Base-by-base conservation (phyloP, 2,888 invertebrate species). In the Corythucha ciliata region DNA sequence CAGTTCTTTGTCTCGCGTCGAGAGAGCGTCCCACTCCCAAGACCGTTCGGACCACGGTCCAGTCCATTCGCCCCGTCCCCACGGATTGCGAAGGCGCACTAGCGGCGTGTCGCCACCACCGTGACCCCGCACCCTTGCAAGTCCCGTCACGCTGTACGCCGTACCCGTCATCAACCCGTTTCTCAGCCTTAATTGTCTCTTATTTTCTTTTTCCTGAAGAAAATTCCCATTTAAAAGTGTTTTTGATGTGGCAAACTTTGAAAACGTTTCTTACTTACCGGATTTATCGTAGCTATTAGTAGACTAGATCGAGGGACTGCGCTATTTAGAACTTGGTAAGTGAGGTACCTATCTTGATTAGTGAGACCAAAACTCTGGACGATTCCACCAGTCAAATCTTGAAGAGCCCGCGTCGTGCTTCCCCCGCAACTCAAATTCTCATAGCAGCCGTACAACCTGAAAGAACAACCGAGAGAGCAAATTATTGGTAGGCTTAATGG, bases 301-400 rank as follows among this genome's bases (percentile, higher is more conserved):
- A 82, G 73, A 65, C 80, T 80, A 65, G 81, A 79, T 63, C 81
- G 71, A 52, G 81, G 81, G 60, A 81, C 78, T 55, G 80, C 81
- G 54, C 80, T 78, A 67, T 78, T 77, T 48, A 82, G 71, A 60
- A 78, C 76, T 70, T 78, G 80, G 64, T 77, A 75, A 24, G 81
- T 78, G 56, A 81, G 73, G 63, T 77, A 78, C 54, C 75, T 73
- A 63, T 80, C 78, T 65, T 78, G 78, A 54, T 74, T 73, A 51
- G 75, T 75, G 56, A 83, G 72, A 47, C 74, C 72, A 68, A 81
- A 81, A 67, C 81, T 79, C 69, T 83, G 83, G 57, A 83, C 81
- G 58, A 83, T 77, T 48, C 83, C 83, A 40, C 83, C 84, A 4
- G 81, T 79, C 57, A 85, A 70, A 64, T 81, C 82, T 67, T 82